Evolutionary conservation across 2,888 invertebrate species (phyloP), one percentile per base, ranked within the genome.

Genomic region (Beris chalybata): DNA sequence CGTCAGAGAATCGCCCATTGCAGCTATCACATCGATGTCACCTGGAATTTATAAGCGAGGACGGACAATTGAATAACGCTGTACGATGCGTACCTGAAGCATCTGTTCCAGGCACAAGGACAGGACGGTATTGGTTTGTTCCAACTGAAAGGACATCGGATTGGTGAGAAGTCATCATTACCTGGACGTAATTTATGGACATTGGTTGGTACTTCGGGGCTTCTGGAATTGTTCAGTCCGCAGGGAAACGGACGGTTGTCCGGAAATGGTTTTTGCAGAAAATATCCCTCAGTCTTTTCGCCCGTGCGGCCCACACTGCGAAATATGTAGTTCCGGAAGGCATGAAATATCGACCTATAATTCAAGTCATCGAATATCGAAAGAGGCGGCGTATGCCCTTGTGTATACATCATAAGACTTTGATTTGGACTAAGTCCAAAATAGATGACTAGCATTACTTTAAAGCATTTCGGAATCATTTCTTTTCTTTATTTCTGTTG

Each of bases 1-100:
- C 0, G 83, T 83, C 44, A 85, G 73, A 13, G 83, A 83, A 72
- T 85, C 85, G 0, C 85, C 85, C 72, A 85, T 76, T 1, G 83
- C 82, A 0, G 76, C 85, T n/a, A 85, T 76, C 2, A 85, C 76
- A 67, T 84, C 83, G 44, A 85, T 82, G 74, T 85, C 85, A 44
- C 84, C 84, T 30, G 84, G 83, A 65, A 56, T 55, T 38, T 47
- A 56, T 54, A 53, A 22, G 44, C 22, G 22, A 47, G 43, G 4
- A 38, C 13, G 48, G 48, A 13, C 13, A 48, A 48, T 15, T 38
- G 38, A 38, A 38, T 38, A 38, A 7, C 47, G n/a, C n/a, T 47
- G 47, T 47, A 47, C 47, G 47, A 15, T 38, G 38, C 9, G 38
- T 9, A 38, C 9, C 38, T 5, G 38, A 38, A 38, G 9, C 38